A percentile compares a stretch with the other conserved stretches of the same genome.
phyloP scores from a whole-genome alignment of 2,888 invertebrate species.

The Conchocele bisecta region DNA sequence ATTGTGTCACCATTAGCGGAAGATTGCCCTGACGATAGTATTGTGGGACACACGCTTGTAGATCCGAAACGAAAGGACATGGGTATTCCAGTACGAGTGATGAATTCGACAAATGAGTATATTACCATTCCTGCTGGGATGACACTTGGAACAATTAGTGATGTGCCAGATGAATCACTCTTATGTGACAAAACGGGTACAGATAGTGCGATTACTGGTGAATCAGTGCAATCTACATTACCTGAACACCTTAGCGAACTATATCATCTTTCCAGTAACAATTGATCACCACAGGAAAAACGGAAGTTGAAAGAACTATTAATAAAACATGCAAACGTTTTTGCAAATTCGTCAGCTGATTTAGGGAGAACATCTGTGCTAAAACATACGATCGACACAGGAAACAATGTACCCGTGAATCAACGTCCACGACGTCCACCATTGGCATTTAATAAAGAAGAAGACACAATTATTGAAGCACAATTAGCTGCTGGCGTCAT shows the following conservation, averaged over 20 bases:
- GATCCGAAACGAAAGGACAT: too few species aligned
- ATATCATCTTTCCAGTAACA: neutral
- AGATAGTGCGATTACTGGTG: too few species aligned
- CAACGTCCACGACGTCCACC: conserved; percentile 29
- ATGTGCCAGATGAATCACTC: neutral
- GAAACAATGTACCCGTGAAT: conserved; percentile 16
- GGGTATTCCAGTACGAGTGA: neutral
- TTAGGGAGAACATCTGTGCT: conserved; percentile 19
- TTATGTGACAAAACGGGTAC: neutral
- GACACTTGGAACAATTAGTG: neutral
- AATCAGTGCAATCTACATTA: too few species aligned
- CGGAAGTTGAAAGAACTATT: conserved; percentile 12
- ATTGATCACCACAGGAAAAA: neutral
- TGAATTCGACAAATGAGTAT: neutral
- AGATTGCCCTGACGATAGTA: too few species aligned
- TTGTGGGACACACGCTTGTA: too few species aligned
- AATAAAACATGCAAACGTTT: conserved; percentile 15
- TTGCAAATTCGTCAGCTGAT: conserved; percentile 25
- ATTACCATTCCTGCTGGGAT: neutral
- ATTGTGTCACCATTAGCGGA: too few species aligned
- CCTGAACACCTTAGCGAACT: conserved; percentile 9
- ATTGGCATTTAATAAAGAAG: conserved; percentile 18
- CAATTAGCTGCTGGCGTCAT: conserved; percentile 20
- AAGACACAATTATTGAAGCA: conserved; percentile 20
- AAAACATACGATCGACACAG: neutral